Conservation (phyloP, 2,888 invertebrate genomes). For the Hypena proboscidalis region DNA sequence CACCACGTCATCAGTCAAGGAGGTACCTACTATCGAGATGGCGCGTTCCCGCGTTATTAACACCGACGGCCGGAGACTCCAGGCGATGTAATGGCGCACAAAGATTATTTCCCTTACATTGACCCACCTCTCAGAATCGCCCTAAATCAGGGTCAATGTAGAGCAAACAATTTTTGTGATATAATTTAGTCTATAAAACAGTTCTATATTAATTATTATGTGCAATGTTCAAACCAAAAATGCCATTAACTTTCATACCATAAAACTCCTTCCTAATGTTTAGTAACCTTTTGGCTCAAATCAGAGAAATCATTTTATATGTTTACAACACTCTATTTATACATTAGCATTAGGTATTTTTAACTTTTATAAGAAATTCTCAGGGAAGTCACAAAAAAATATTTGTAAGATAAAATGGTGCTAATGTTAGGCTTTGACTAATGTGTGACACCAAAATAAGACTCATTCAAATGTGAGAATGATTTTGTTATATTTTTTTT, state of each 20-base stretch:
- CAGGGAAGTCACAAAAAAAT: slow-evolving; percentile 83
- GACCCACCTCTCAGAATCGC: slow-evolving; percentile 59
- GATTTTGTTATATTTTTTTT: slow-evolving; percentile 82
- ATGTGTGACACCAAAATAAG: slow-evolving; percentile 84
- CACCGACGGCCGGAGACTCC: slow-evolving; percentile 53
- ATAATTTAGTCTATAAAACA: slow-evolving; percentile 66
- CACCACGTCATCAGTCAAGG: slow-evolving; percentile 56
- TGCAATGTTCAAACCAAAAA: slow-evolving; percentile 85
- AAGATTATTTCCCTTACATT: slow-evolving; percentile 76
- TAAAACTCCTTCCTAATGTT: slow-evolving; percentile 70
- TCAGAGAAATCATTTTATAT: slow-evolving; percentile 76
- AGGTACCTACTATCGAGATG: slow-evolving; percentile 48
- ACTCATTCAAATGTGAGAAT: slow-evolving; percentile 81
- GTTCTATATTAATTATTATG: slow-evolving; percentile 76
- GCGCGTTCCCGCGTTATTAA: slow-evolving; percentile 52
- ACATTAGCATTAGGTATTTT: slow-evolving; percentile 83
- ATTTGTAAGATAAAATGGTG: slow-evolving; percentile 82
- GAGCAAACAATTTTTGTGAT: slow-evolving; percentile 71
- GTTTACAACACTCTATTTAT: slow-evolving; percentile 80
- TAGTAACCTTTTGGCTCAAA: slow-evolving; percentile 79
- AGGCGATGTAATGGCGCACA: slow-evolving; percentile 57
- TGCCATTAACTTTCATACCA: slow-evolving; percentile 78
- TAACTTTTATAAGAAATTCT: slow-evolving; percentile 84
- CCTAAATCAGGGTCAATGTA: slow-evolving; percentile 72
- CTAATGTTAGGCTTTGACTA: slow-evolving; percentile 84